A percentile compares a stretch with the other conserved stretches of the same genome.
These are phyloP conservation scores for Andrena haemorrhoa DNA, from an alignment of 2,888 invertebrate genomes.

Conservation along the genomic window DNA sequence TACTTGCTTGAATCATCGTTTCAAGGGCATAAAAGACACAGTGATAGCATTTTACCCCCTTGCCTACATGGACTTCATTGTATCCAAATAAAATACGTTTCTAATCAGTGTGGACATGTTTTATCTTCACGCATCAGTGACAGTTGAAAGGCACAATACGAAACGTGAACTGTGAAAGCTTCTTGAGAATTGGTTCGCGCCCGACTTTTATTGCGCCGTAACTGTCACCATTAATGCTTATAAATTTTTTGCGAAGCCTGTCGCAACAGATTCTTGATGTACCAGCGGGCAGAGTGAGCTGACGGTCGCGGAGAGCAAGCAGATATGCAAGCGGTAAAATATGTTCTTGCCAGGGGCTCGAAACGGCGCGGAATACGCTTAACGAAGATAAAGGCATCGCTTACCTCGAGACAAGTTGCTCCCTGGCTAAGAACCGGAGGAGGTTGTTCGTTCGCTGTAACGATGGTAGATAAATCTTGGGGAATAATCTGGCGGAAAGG, in stretches of 20 bases:
- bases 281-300: neutral
- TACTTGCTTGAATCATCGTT: too few species aligned
- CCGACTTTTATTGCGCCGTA: slow-evolving; percentile 11
- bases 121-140: neutral
- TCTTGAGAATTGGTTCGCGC: neutral
- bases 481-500: slow-evolving; percentile 27
- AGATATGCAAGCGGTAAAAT: slow-evolving; percentile 27
- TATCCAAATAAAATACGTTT: neutral
- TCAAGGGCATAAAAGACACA: too few species aligned
- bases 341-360: slow-evolving; percentile 17
- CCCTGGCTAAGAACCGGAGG: neutral
- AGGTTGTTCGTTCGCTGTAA: slow-evolving; percentile 27
- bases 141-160: neutral
- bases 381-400: slow-evolving; percentile 47
- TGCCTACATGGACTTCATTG: neutral
- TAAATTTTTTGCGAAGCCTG: neutral
- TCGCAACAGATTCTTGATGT: slow-evolving; percentile 24
- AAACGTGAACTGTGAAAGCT: neutral
- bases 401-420: slow-evolving; percentile 31
- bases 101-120: neutral
- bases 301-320: neutral
- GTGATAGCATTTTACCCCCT: too few species aligned
- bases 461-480: slow-evolving; percentile 38
- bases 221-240: slow-evolving; percentile 31
- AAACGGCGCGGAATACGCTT: slow-evolving; percentile 29